Evolutionary conservation across 2,888 invertebrate genomes (phyloP), one percentile per base, ranked within the genome.

Genomic region (Dermolepida albohirtum): DNA sequence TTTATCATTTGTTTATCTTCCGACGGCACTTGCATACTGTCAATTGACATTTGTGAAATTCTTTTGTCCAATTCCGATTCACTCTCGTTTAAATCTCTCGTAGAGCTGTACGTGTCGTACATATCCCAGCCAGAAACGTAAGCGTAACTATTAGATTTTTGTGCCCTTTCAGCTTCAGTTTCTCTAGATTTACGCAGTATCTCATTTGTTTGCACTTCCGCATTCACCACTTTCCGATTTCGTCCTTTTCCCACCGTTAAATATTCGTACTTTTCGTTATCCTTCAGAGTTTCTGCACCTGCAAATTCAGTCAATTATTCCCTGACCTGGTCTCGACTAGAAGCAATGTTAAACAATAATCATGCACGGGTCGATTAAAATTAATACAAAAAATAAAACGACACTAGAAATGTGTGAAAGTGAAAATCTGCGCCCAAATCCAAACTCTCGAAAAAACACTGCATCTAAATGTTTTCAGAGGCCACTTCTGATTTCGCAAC

Each of bases 71-170:
- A 65, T 66, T 43, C 47, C 64, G 85, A 80, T 67, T 82, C 80
- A 71, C 82, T 84, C 1, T 84, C 80, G 34, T 75, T 75, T 1
- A 74, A 72, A 49, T 73, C 75, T 2, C 78, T 72, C 69, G 77
- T 76, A 7, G 41, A 66, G 17, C 68, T 84, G 73, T 89, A 91
- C 0, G 90, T 90, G 76, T 93, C 93, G 75, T 89, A 88, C 89
- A 93, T 92, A 74, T 93, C 91, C 88, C 92, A 94, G 76, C 89
- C 85, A 0, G 92, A 92, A 0, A 92, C 92, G 77, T 90, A 91
- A 0, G 89, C 86, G 1, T 85, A 85, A 2, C 86, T 86, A 75
- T 90, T 88, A 63, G 82, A 85, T 55, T 86, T 87, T 64, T 84
- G 82, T 0, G 86, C 85, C 66, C 86, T 87, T 66, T 84, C 81